Evolutionary conservation across 2,113 vertebrate genomes (phyloP), one percentile per base, ranked within the genome.

Genomic region (Phrynosoma platyrhinos): DNA sequence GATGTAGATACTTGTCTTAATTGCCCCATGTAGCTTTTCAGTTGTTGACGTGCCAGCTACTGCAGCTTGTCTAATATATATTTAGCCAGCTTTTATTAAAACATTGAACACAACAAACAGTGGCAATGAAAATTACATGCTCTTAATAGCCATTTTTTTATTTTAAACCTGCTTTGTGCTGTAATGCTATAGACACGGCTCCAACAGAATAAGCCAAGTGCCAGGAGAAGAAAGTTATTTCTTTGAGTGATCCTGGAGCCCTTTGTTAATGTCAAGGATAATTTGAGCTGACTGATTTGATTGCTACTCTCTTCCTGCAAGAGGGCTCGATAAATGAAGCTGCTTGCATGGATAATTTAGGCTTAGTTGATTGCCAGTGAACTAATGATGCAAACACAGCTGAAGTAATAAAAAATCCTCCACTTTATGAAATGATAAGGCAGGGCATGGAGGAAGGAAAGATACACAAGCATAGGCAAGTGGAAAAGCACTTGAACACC

Each of bases 221-320:
- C 92, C 69, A 94, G 84, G 27, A 90, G 47, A 76, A 92, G 91
- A 94, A 92, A 94, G 90, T 94, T 0, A 91, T 95, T 95, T 95
- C 89, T 94, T 94, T 86, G 87, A 94, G 69, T 94, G 94, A 94
- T 92, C 90, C 88, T 91, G 64, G 85, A 92, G 84, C 91, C 91
- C 88, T 94, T 96, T 95, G 91, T 95, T 96, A 95, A 95, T 94
- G 92, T 94, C 77, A 86, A 92, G 92, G 90, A 93, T 94, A 93
- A 96, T 93, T 90, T 95, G 92, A 93, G 90, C 92, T 90, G 95
- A 95, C 90, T 95, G 94, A 94, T 96, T 95, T 94, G 92, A 94
- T 95, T 95, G 92, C 90, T 95, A 72, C 84, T 90, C 90, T 91
- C 89, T 94, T 95, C 87, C 69, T 76, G 66, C 53, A 94, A 95